phyloP scores from a whole-genome alignment of 1,140 invertebrate species.

The Papilio polytes region DNA sequence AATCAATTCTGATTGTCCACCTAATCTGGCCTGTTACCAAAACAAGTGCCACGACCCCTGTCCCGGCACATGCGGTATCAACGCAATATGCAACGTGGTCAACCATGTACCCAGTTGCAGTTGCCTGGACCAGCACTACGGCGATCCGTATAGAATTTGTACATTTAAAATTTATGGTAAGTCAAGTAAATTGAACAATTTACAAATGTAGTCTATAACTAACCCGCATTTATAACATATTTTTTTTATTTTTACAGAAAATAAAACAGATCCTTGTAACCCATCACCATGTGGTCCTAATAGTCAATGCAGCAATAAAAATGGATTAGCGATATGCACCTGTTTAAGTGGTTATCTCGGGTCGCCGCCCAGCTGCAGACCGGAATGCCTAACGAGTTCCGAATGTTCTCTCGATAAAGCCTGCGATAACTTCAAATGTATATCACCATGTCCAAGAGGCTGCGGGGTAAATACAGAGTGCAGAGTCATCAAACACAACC shows the following conservation, averaged over 20 bases:
- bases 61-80: conserved; percentile 87
- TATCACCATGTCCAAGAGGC: conserved; percentile 87
- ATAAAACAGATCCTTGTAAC: conserved; percentile 67
- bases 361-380: conserved; percentile 87
- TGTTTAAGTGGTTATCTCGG: conserved; percentile 87
- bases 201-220: conserved; percentile 30
- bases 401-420: conserved; percentile 86
- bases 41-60: conserved; percentile 86
- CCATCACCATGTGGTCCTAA: conserved; percentile 86
- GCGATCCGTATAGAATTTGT: conserved; percentile 89
- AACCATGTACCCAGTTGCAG: conserved; percentile 89
- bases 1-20: conserved; percentile 84
- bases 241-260: conserved; percentile 58
- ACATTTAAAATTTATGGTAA: conserved; percentile 84
- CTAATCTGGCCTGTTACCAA: conserved; percentile 83
- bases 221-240: conserved; percentile 20
- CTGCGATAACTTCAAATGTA: conserved; percentile 87
- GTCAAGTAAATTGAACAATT: conserved; percentile 43
- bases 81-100: conserved; percentile 87
- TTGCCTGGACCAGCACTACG: conserved; percentile 90
- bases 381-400: conserved; percentile 87
- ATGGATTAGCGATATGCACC: conserved; percentile 84
- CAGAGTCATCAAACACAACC: conserved; percentile 88
- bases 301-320: conserved; percentile 84
- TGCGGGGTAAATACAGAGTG: conserved; percentile 86